Conservation (phyloP, 2,888 invertebrate species). For the Zele albiditarsus region DNA sequence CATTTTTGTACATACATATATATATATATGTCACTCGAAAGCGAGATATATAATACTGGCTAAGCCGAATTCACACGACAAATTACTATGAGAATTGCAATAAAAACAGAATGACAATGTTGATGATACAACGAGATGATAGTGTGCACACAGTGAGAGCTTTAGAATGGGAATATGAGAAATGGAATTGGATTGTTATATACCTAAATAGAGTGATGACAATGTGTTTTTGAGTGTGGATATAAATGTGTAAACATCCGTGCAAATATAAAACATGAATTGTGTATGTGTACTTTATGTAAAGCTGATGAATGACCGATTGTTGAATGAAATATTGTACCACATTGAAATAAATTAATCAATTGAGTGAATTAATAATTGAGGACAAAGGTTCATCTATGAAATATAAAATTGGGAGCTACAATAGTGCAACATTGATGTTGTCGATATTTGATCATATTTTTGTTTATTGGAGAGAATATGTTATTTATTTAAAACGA, state of each 20-base stretch:
- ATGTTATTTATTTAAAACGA: too few relatives aligned
- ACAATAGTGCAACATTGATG: too few relatives aligned
- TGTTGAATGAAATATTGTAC: neutral
- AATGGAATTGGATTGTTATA: constrained; percentile 1
- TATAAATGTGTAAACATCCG: neutral
- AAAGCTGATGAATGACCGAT: neutral
- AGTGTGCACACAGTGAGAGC: neutral
- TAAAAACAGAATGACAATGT: constrained; percentile 26
- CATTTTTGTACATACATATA: neutral
- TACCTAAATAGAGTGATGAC: constrained; percentile 18
- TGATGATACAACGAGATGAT: neutral
- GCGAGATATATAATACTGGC: constrained; percentile 39
- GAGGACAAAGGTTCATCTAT: neutral
- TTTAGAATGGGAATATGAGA: constrained; percentile 26
- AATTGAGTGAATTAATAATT: neutral
- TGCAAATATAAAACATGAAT: neutral
- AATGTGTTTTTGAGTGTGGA: neutral
- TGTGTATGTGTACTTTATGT: neutral
- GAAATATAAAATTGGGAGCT: neutral
- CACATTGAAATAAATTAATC: neutral
- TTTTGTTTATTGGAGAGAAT: too few relatives aligned
- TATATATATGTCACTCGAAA: neutral
- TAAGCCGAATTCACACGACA: constrained; percentile 61
- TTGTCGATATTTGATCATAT: too few relatives aligned
- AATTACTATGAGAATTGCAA: constrained; percentile 50